Evolutionary conservation across 2,797 vertebrate species (phyloP).

Genomic region (Crypturellus tataupa): DNA sequence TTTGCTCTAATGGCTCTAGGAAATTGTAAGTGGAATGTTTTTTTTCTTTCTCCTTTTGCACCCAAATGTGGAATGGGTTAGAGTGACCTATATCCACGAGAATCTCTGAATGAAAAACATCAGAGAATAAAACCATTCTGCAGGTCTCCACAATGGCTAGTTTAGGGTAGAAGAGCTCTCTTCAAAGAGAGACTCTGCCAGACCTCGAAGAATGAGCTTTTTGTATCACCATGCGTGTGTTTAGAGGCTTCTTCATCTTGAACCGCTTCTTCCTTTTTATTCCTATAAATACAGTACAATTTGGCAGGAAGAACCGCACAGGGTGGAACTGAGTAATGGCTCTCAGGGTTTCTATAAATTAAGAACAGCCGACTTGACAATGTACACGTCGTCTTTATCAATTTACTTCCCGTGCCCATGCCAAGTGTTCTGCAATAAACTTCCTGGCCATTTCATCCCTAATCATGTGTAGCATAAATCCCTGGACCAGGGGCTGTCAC

Average conservation of each 20-base stretch:
- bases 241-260: constrained; percentile 30
- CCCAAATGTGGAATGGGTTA: not conserved
- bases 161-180: not conserved
- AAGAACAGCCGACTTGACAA: constrained; percentile 70
- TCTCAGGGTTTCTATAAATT: constrained; percentile 75
- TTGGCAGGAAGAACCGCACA: constrained; percentile 41
- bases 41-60: not conserved
- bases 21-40: not conserved
- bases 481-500: constrained; percentile 60
- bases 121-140: not conserved
- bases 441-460: constrained; percentile 77
- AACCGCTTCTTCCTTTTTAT: constrained; percentile 51
- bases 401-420: constrained; percentile 61
- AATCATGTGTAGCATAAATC: constrained; percentile 78
- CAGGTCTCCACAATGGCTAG: not conserved
- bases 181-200: constrained; percentile 19
- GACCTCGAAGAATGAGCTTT: constrained; percentile 39
- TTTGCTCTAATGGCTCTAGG: not conserved
- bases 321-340: constrained; percentile 59
- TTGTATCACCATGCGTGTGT: not conserved
- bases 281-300: constrained; percentile 60
- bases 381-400: constrained; percentile 72
- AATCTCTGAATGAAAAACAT: not conserved
- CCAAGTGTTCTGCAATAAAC: constrained; percentile 71
- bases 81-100: not conserved